Percentiles rank a stretch among this genome's conserved stretches.
Conservation (phyloP, 2,888 invertebrate species). For the Pseudeuparius sepicola region DNA sequence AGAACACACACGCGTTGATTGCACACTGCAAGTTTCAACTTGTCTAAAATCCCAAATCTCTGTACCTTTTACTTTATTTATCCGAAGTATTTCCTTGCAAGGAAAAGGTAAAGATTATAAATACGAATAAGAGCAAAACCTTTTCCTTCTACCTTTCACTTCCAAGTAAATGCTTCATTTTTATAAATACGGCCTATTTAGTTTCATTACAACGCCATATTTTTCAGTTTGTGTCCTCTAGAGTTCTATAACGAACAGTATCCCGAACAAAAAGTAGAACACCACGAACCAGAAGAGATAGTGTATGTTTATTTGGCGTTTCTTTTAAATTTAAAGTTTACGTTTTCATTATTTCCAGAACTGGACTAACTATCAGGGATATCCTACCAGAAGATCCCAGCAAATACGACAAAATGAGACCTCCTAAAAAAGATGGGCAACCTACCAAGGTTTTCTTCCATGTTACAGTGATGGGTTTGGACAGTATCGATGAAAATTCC, state of each 20-base stretch:
- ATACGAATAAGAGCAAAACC: too few species aligned
- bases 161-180: too few species aligned
- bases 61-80: too few species aligned
- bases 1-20: too few species aligned
- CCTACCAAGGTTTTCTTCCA: conserved; percentile 85
- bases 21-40: too few species aligned
- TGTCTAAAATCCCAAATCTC: too few species aligned
- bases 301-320: conserved; percentile 24
- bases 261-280: conserved; percentile 27
- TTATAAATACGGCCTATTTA: too few species aligned
- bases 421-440: conserved; percentile 80
- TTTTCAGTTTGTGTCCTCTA: conserved; percentile 31
- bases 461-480: conserved; percentile 89
- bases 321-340: conserved; percentile 6
- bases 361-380: conserved; percentile 71
- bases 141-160: too few species aligned
- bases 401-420: conserved; percentile 86
- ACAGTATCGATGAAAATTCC: conserved; percentile 91
- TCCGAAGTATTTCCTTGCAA: too few species aligned
- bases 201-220: too few species aligned
- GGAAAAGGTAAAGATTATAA: too few species aligned
- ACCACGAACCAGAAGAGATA: conserved; percentile 25
- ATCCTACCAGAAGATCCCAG: conserved; percentile 79
- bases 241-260: conserved; percentile 31
- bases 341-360: too few species aligned